Evolutionary conservation across 2,888 invertebrate genomes (phyloP).

Genomic region (Caenorhabditis sp.): DNA sequence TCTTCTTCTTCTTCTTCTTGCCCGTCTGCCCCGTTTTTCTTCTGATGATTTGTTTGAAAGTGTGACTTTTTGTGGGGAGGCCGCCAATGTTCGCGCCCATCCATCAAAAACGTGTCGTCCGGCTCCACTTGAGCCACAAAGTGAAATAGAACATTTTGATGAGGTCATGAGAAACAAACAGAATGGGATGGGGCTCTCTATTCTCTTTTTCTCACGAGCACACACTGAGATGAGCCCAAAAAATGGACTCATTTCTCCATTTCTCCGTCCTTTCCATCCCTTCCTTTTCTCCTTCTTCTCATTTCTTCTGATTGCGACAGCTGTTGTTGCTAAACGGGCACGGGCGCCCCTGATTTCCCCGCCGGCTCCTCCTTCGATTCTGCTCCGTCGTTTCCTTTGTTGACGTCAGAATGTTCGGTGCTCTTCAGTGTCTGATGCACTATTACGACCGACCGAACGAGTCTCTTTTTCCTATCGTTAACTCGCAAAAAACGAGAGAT

Average conservation of each 20-base stretch:
- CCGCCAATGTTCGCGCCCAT: too few species aligned
- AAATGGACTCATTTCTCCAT: constrained; percentile 28
- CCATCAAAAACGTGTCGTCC: constrained; percentile 35
- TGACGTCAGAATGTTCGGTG: not conserved
- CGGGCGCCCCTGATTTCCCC: constrained; percentile 35
- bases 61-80: constrained; percentile 49
- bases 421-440: constrained; percentile 27
- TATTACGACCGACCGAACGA: constrained; percentile 5
- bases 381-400: not conserved
- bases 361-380: not conserved
- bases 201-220: too few species aligned
- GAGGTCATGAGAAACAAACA: constrained; percentile 39
- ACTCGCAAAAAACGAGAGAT: not conserved
- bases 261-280: constrained; percentile 5
- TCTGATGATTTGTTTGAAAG: constrained; percentile 20
- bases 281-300: constrained; percentile 16
- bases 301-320: constrained; percentile 34
- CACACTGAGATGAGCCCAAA: not conserved
- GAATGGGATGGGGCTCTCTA: too few species aligned
- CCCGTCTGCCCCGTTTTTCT: too few species aligned
- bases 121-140: constrained; percentile 4
- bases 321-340: constrained; percentile 42
- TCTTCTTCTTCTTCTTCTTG: too few species aligned
- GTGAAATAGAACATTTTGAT: constrained; percentile 43
- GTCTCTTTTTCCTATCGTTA: constrained; percentile 3